phyloP scores from a whole-genome alignment of 2,888 invertebrate genomes.

The Metacarcinus magister region DNA sequence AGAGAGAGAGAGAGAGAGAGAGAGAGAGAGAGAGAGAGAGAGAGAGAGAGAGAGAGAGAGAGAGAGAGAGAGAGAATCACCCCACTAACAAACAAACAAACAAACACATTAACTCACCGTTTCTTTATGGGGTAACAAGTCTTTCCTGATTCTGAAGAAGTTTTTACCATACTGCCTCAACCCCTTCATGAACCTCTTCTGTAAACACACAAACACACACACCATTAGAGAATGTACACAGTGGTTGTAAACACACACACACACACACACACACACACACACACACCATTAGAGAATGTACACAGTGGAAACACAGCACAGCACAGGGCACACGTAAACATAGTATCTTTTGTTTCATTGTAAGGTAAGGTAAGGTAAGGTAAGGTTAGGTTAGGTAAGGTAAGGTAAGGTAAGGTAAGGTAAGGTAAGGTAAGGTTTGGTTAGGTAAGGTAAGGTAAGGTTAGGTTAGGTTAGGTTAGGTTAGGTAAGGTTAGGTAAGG shows the following conservation, averaged over 20 bases:
- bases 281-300: no score
- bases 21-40: conserved; percentile 20
- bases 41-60: conserved; percentile 33
- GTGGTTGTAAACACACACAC: background rate
- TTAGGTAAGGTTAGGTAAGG: no score
- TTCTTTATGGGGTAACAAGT: conserved; percentile 97
- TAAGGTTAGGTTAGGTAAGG: no score
- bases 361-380: no score
- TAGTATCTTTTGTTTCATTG: no score
- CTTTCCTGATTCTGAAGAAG: conserved; percentile 98
- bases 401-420: no score
- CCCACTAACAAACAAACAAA: background rate
- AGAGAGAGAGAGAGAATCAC: background rate
- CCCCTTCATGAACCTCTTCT: conserved; percentile 99
- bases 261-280: background rate
- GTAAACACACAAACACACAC: conserved; percentile 83
- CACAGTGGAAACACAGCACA: no score
- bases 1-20: background rate
- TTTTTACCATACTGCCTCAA: conserved; percentile 99
- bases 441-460: no score
- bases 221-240: background rate
- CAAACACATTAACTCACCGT: conserved; percentile 88
- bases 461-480: no score
- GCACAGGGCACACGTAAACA: no score
- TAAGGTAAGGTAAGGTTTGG: no score